Base-by-base conservation (phyloP, 1,140 invertebrate species). In the Sycophila sp. region DNA sequence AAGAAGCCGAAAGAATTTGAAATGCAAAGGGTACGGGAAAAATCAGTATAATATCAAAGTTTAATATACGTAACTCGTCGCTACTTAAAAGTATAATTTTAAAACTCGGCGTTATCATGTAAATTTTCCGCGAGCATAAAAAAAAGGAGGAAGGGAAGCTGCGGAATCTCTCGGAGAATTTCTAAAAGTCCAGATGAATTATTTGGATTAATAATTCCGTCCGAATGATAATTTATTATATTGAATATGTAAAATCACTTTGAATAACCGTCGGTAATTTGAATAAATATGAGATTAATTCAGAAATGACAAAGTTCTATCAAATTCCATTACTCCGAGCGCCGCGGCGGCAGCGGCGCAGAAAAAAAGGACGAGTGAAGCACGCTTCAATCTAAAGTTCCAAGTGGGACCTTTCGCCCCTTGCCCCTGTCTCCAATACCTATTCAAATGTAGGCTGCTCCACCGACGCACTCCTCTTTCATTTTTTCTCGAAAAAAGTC, bases 251-350 rank as follows among this genome's bases (percentile, higher is more conserved):
- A 66, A 66, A 66, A 40, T 66, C n/a, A 28, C 38, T 17, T 38
- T 30, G 53, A 58, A 67, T 56, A 26, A 42, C 45, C 24, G 28
- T n/a, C 19, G 55, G 40, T 67, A 30, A 67, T 67, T 67, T 67
- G 55, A 42, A 67, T 67, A 67, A 67, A 67, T 67, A 67, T 67
- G 38, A 67, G 64, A 67, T 67, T 67, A 56, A 67, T 67, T 67
- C 51, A 10, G 28, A 45, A 58, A 67, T 56, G 36, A 58, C 53
- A 67, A 67, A 67, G 51, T 67, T 67, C 51, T 36, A 67, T 58
- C 38, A 58, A 67, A 67, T 56, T 56, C 53, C 64, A 65, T 55
- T 65, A 64, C 4, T n/a, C n/a, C n/a, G n/a, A n/a, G n/a, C n/a
- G n/a, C n/a, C n/a, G n/a, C 15, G 49, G 5, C 22, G 22, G 7